Base-by-base conservation (phyloP, 2,888 invertebrate genomes). In the Acleris holmiana region DNA sequence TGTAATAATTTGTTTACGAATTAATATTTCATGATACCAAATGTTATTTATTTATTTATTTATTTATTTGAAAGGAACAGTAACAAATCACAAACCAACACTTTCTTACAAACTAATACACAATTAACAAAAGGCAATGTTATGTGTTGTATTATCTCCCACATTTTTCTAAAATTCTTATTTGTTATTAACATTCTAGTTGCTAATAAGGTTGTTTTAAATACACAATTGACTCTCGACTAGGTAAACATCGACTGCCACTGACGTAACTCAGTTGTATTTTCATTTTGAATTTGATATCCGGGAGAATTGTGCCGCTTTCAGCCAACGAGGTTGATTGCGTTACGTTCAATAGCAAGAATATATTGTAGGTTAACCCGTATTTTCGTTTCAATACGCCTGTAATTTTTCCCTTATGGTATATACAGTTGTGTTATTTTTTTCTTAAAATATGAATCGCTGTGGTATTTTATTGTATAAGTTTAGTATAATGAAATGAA, bases 241-340 rank as follows among this genome's bases (percentile, higher is more conserved):
- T 29, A n/a, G n/a, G n/a, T n/a, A n/a, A n/a, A 44, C 17, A n/a
- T n/a, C 17, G 7, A 2, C 44, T 6, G 44, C 44, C 44, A 44
- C 54, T 47, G 47, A 23, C 40, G 40, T 47, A 35, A 21, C 40
- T 8, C 40, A 17, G 35, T 23, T 48, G 54, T 61, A 40, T 54
- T 54, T 23, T 23, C 46, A 10, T 48, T 54, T 61, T 54, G 54
- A 54, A 61, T 61, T 54, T 54, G 40, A 19, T 25, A 40, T 61
- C 54, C 19, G 17, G 53, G 17, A 44, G 56, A 17, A 23, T 61
- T 61, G 54, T 61, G 5, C 23, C 61, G 47, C 53, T 61, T 10
- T 46, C 53, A 8, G 50, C n/a, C n/a, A 35, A 17, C 44, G 10
- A 29, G 17, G 6, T 25, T 21, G 19, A 35, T 53, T 47, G 46